Evolutionary conservation across 2,888 invertebrate genomes (phyloP).

Genomic region (Resseliella maxima): DNA sequence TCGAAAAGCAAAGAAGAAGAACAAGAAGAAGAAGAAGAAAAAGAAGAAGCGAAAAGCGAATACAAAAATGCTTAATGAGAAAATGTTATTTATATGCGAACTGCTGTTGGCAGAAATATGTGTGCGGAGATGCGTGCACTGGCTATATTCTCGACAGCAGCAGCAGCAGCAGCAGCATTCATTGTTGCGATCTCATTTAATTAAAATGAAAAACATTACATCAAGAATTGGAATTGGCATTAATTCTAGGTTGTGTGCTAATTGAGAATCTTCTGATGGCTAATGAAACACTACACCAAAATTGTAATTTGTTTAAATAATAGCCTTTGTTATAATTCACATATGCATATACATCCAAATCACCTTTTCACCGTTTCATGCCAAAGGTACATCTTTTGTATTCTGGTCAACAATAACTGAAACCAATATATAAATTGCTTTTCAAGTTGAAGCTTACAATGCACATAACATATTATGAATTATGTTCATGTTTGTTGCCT

Average conservation of each 20-base stretch:
- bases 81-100: slow-evolving; percentile 50
- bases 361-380: neutral
- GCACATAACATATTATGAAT: too few species aligned
- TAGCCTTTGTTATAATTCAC: neutral
- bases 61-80: slow-evolving; percentile 39
- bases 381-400: neutral
- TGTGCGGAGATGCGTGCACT: neutral
- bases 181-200: neutral
- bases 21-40: neutral
- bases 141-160: neutral
- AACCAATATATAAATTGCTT: neutral
- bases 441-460: too few species aligned
- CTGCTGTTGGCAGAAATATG: neutral
- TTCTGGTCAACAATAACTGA: neutral
- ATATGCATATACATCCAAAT: neutral
- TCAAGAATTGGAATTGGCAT: neutral
- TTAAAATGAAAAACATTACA: neutral
- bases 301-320: slow-evolving; percentile 39
- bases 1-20: neutral
- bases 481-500: neutral
- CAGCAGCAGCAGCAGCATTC: neutral
- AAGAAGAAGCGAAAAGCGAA: neutral
- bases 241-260: neutral
- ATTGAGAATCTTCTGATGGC: neutral
- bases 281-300: slow-evolving; percentile 21